Evolutionary conservation across 2,797 vertebrate species (phyloP).

Genomic region (Urocyon cinereoargenteus): DNA sequence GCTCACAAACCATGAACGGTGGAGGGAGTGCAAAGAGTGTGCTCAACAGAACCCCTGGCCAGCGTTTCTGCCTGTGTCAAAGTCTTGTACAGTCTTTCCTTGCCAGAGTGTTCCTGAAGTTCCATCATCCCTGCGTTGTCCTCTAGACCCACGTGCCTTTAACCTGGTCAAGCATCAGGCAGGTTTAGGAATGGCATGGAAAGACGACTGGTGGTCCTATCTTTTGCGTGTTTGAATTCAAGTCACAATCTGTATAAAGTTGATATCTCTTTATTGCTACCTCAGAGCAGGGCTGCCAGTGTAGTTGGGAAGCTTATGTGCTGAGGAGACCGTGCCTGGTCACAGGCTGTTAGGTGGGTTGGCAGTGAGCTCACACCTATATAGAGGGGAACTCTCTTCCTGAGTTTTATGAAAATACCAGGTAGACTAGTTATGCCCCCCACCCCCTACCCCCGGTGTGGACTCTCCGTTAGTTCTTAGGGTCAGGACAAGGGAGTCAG

Average conservation of each 20-base stretch:
- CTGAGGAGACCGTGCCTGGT: background rate
- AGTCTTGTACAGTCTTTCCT: conserved; percentile 1
- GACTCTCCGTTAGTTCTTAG: background rate
- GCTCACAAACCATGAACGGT: background rate
- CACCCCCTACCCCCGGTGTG: no score
- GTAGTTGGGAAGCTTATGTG: background rate
- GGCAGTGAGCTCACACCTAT: background rate
- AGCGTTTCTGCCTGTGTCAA: background rate
- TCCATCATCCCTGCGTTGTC: background rate
- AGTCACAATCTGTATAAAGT: background rate
- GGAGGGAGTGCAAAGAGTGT: background rate
- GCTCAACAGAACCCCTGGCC: background rate
- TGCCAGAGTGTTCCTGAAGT: background rate
- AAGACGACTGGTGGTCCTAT: background rate
- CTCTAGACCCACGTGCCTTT: background rate
- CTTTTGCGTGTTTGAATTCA: conserved; percentile 37
- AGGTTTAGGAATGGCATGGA: background rate
- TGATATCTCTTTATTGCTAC: background rate
- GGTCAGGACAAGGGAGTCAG: background rate
- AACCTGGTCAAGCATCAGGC: background rate
- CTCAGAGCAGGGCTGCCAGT: background rate
- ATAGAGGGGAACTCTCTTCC: background rate
- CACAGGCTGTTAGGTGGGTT: background rate
- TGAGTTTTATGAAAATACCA: background rate
- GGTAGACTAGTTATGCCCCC: background rate